Evolutionary conservation across 2,113 vertebrate genomes (phyloP), one percentile per base, ranked within the genome.

Genomic region (Morone chrysops): DNA sequence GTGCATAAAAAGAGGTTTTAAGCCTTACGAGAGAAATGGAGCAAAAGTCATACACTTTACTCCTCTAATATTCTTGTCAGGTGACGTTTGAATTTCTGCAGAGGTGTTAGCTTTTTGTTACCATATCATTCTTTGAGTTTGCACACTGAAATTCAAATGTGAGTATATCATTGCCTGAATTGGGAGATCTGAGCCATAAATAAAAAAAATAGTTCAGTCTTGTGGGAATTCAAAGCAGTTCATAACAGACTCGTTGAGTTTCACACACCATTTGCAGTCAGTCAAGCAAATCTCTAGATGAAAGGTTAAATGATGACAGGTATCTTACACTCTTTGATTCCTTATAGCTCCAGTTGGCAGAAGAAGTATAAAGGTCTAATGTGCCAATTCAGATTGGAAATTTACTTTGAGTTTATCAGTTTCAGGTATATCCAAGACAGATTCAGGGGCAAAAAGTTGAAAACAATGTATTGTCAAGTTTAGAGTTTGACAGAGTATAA

Each of bases 221-320:
- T 60, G 41, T 71, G 70, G 68, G 50, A 72, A 80, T 79, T 83
- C 18, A 65, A 71, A 81, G 50, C 70, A 54, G 62, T 60, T 48
- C 8, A 6, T 57, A 45, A 60, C 16, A 73, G 20, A 86, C 56
- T 70, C 69, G 47, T 75, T 62, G 61, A 70, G 75, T 70, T 83
- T 78, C 83, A 81, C 73, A 81, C 66, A 65, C 47, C 75, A 82
- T 79, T 87, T 82, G 61, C 45, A 82, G 68, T 66, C 85, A 82
- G 85, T 87, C 82, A 80, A 80, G 73, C 77, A 81, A 63, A 87
- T 85, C 68, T 62, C 36, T 43, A 40, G 54, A 78, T 72, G 60
- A 84, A 84, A 84, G 71, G 83, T 79, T 80, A 79, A 85, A 73
- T 72, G 60, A 78, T 81, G 89, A 78, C 80, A 83, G 68, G 51